Percentiles rank a stretch among this genome's conserved stretches.
These are phyloP conservation scores for Microctenopoma stevenorrisi DNA, from an alignment of 2,797 vertebrate species.

Conservation along the genomic window DNA sequence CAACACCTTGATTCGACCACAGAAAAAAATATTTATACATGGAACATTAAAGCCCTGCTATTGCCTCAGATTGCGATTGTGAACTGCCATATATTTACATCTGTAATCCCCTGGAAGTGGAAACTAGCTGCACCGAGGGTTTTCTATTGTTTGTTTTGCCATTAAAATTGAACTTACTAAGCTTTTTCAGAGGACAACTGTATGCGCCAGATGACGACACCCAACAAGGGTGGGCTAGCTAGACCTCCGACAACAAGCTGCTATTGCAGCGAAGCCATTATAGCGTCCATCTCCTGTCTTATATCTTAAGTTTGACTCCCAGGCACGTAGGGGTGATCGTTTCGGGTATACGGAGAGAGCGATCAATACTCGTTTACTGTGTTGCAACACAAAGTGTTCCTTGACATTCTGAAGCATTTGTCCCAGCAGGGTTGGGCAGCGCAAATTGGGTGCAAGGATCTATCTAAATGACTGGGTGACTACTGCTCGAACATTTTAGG, in stretches of 20 bases:
- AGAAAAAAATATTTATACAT: slow-evolving; percentile 25
- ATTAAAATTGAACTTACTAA: slow-evolving; percentile 45
- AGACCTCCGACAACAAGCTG: slow-evolving; percentile 30
- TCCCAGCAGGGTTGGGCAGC: slow-evolving; percentile 43
- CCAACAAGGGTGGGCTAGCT: slow-evolving; percentile 26
- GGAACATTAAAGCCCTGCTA: slow-evolving; percentile 24
- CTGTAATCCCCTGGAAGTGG: slow-evolving; percentile 26
- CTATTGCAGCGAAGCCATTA: slow-evolving; percentile 22
- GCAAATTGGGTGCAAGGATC: slow-evolving; percentile 41
- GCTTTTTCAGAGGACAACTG: slow-evolving; percentile 36
- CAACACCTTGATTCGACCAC: neutral
- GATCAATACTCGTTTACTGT: slow-evolving; percentile 68
- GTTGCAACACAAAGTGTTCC: slow-evolving; percentile 42
- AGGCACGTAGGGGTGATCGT: slow-evolving; percentile 43
- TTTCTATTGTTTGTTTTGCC: slow-evolving; percentile 42
- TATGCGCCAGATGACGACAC: slow-evolving; percentile 16
- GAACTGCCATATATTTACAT: slow-evolving; percentile 45
- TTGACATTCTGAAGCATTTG: slow-evolving; percentile 65
- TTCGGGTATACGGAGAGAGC: slow-evolving; percentile 35
- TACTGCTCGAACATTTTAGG: slow-evolving; percentile 39
- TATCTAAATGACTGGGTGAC: slow-evolving; percentile 53
- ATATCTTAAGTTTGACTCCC: slow-evolving; percentile 40
- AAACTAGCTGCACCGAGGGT: slow-evolving; percentile 29
- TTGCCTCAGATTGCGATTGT: slow-evolving; percentile 21
- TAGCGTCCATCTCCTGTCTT: neutral